These are phyloP conservation scores for Plutomurus gul DNA, from an alignment of 1,140 invertebrate species.

Conservation along the genomic window DNA sequence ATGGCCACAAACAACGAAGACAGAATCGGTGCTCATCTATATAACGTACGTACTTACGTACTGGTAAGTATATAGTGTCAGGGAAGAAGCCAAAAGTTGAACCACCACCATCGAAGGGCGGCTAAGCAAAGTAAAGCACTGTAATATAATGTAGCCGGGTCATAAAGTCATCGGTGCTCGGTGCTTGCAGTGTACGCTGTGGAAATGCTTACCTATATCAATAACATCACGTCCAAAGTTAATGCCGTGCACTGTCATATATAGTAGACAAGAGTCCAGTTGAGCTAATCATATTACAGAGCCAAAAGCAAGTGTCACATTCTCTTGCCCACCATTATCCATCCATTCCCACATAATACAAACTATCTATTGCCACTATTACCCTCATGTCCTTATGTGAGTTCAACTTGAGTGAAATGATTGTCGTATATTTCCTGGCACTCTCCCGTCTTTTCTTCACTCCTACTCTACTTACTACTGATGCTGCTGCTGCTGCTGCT, in stretches of 20 bases:
- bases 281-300: constrained; percentile 16
- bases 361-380: constrained; percentile 14
- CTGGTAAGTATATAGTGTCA: neutral
- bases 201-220: constrained; percentile 24
- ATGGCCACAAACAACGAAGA: neutral
- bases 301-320: constrained; percentile 11
- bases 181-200: constrained; percentile 7
- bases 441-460: no score
- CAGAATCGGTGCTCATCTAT: neutral
- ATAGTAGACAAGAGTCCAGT: neutral
- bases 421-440: no score
- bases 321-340: constrained; percentile 14
- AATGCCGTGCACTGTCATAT: constrained; percentile 5
- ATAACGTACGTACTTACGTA: neutral
- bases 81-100: neutral
- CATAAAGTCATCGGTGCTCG: constrained; percentile 28
- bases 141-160: constrained; percentile 15
- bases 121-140: neutral
- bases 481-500: no score
- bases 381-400: neutral
- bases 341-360: constrained; percentile 25
- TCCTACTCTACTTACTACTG: no score
- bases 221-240: constrained; percentile 26
- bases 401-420: no score
- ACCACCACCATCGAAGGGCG: neutral